Conservation (phyloP, 1,140 invertebrate species). For the Frieseomelitta varia region DNA sequence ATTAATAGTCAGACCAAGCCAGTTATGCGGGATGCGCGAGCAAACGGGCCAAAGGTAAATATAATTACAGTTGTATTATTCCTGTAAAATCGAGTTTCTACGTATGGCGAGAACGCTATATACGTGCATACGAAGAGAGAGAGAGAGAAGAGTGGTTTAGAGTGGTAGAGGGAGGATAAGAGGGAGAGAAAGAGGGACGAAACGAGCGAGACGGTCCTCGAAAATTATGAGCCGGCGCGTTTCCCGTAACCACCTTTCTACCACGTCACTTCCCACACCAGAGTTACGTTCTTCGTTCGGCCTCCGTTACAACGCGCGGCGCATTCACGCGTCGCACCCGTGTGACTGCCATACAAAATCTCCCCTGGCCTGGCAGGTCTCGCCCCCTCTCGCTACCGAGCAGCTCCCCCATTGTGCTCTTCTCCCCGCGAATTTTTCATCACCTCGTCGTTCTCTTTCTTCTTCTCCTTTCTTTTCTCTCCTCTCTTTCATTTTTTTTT, state of each 20-base stretch:
- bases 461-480: background rate
- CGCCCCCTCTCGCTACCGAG: background rate
- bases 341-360: conserved; percentile 31
- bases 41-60: conserved; percentile 49
- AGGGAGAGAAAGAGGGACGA: conserved; percentile 17
- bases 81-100: conserved; percentile 30
- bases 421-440: background rate
- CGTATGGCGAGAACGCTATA: no score
- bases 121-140: no score
- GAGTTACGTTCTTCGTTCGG: conserved; percentile 32
- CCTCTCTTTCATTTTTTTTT: background rate
- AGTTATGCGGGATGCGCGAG: conserved; percentile 40
- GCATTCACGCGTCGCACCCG: conserved; percentile 32
- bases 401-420: background rate
- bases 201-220: conserved; percentile 15
- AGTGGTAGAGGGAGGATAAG: background rate
- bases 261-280: conserved; percentile 43
- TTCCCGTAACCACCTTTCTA: conserved; percentile 48
- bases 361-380: background rate
- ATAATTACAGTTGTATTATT: conserved; percentile 51
- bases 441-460: no score
- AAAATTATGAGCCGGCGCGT: conserved; percentile 48
- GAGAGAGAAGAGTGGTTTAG: background rate
- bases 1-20: conserved; percentile 37
- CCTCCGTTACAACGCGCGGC: background rate